Evolutionary conservation across 37 sponge, comb jelly and placozoan species (phyloP).

Genomic region (Theonella swinhoei): DNA sequence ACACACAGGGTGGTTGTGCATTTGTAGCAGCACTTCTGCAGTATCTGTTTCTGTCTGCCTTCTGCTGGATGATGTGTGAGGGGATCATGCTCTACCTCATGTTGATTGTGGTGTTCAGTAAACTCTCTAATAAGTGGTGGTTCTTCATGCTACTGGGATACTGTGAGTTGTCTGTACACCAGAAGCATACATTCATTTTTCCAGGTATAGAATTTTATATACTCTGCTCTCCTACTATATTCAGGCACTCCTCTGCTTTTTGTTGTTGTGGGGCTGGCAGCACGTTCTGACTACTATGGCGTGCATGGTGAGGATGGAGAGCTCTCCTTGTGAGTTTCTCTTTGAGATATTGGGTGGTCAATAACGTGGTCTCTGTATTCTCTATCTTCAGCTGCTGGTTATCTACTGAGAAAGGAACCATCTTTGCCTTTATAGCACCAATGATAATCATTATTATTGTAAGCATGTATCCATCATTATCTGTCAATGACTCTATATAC

Average conservation of each 20-base stretch:
- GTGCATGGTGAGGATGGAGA: slow-evolving; percentile 9
- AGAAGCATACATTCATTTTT: no score
- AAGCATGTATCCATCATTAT: no score
- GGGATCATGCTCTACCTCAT: slow-evolving; percentile 65
- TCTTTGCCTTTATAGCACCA: slow-evolving; percentile 70
- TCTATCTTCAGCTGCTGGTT: slow-evolving; percentile 76
- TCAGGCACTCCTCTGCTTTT: slow-evolving; percentile 16
- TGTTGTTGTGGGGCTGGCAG: slow-evolving; percentile 10
- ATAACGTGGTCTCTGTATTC: no score
- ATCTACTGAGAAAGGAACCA: slow-evolving; percentile 36
- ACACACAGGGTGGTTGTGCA: slow-evolving; percentile 26
- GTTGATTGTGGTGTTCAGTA: slow-evolving; percentile 51
- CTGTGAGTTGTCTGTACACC: slow-evolving; percentile 39
- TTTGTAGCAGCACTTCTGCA: slow-evolving; percentile 49
- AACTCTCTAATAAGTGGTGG: slow-evolving; percentile 49
- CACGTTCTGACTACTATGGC: slow-evolving; percentile 4
- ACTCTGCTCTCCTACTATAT: not conserved
- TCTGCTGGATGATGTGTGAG: slow-evolving; percentile 66
- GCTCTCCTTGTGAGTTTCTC: slow-evolving; percentile 14
- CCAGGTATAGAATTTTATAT: no score
- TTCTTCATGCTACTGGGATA: slow-evolving; percentile 48
- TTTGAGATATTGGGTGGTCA: no score
- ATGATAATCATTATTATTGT: slow-evolving; percentile 54
- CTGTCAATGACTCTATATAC: no score
- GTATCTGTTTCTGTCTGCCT: slow-evolving; percentile 47